Evolutionary conservation across 2,797 vertebrate species (phyloP).

Genomic region (Eospalax fontanierii): DNA sequence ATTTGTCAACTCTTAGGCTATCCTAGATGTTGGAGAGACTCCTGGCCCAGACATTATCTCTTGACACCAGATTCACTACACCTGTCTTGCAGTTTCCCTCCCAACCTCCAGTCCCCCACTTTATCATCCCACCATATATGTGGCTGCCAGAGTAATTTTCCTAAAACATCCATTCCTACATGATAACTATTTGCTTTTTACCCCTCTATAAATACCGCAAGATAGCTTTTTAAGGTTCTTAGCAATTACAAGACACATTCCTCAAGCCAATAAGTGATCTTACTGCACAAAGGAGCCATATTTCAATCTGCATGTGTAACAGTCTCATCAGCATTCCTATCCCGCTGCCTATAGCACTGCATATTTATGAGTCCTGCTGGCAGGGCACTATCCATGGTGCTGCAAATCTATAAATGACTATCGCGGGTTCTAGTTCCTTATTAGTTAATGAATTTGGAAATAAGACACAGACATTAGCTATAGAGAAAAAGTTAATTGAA

Average conservation of each 20-base stretch:
- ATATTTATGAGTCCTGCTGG: background rate
- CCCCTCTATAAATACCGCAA: background rate
- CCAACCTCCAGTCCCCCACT: background rate
- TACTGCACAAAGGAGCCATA: constrained; percentile 49
- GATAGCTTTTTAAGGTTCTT: constrained; percentile 42
- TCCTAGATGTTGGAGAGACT: background rate
- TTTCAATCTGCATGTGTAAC: constrained; percentile 53
- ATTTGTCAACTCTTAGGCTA: background rate
- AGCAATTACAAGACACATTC: constrained; percentile 30
- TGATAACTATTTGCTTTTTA: background rate
- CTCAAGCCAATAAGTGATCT: background rate
- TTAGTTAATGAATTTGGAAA: constrained; percentile 57
- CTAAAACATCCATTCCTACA: constrained; percentile 46
- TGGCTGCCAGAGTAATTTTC: constrained; percentile 25
- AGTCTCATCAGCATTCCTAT: constrained; percentile 60
- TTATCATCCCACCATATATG: background rate
- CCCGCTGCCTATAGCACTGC: background rate
- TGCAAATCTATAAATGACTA: background rate
- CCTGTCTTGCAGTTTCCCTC: background rate
- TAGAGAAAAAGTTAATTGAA: constrained; percentile 1
- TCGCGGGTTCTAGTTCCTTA: background rate
- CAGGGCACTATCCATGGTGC: constrained; percentile 46
- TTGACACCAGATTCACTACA: background rate
- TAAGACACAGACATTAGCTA: background rate
- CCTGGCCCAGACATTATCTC: background rate